Base-by-base conservation (phyloP, 1,140 invertebrate species). In the Rhysida immarginata region DNA sequence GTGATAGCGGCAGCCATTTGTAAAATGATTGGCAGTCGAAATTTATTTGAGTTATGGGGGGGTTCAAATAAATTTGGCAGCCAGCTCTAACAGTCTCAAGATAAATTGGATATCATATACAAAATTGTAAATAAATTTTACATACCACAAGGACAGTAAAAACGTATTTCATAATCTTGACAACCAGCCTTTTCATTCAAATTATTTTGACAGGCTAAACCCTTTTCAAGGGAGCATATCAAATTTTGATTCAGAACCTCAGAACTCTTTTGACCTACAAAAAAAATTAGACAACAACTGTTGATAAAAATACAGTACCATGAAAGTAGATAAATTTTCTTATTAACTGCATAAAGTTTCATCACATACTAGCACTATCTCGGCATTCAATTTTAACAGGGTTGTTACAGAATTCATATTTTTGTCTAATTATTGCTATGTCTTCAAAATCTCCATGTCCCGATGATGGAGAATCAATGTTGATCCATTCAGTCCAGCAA, bases 401-500 rank as follows among this genome's bases (percentile, higher is more conserved):
- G 21, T 60, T 60, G n/a, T 43, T 42, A 52, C 65, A 67, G 3
- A 61, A 50, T 8, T 54, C 55, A 16, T 29, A 43, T 1, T 26
- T 25, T 2, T 45, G 26, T 2, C 56, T 50, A 25, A 62, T 53
- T 50, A 61, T 18, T 29, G 41, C 18, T 0, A 59, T 51, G 23
- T 48, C 59, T 49, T 63, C 59, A 14, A 50, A 27, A 44, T 68
- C 64, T 14, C 52, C 35, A 1, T 16, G 18, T 0, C 14, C 18
- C 5, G 18, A 11, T 35, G 29, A 43, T 14, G 65, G 65, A 1
- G 60, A 53, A 24, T 63, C 62, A 18, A 65, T 54, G 53, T 66
- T 69, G 53, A 70, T 57, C 63, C 64, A 68, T 1, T 59, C 53
- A n/a, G 64, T 62, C 66, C 63, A 64, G 16, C 65, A 65, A 26